Conservation (phyloP, 2,797 vertebrate species). For the Sebastes itinus region DNA sequence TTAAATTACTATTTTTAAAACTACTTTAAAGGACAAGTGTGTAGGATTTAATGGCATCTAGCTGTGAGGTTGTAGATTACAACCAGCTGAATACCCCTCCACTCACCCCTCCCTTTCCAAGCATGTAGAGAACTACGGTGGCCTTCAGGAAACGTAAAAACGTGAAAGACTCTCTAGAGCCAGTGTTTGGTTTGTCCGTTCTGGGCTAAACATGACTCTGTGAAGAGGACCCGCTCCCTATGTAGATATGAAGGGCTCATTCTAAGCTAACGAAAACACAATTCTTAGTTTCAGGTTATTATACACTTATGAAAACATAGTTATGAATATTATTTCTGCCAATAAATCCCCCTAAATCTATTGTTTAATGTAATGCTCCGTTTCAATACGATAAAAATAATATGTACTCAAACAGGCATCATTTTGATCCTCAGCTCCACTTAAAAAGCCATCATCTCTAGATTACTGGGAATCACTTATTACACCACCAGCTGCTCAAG, state of each 20-base stretch:
- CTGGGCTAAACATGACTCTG: not conserved
- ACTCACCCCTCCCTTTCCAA: not conserved
- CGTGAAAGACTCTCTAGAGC: too few species aligned
- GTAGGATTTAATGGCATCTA: not conserved
- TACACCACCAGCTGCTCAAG: constrained; percentile 34
- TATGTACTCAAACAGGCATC: not conserved
- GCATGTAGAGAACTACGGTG: too few species aligned
- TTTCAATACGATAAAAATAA: not conserved
- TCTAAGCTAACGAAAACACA: not conserved
- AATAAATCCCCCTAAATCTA: not conserved
- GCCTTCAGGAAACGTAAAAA: too few species aligned
- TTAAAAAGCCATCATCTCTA: constrained; percentile 42
- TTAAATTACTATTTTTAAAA: not conserved
- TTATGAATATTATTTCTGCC: not conserved
- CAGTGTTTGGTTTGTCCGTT: not conserved
- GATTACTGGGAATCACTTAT: constrained; percentile 43
- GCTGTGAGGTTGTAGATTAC: not conserved
- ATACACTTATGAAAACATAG: not conserved
- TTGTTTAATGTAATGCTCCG: not conserved
- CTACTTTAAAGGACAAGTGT: not conserved
- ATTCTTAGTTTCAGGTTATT: not conserved
- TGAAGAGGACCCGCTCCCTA: not conserved
- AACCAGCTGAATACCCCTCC: not conserved
- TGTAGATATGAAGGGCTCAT: not conserved
- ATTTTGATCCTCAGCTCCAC: not conserved